Base-by-base conservation (phyloP, 2,888 invertebrate species). In the Pemphredon lugubris region DNA sequence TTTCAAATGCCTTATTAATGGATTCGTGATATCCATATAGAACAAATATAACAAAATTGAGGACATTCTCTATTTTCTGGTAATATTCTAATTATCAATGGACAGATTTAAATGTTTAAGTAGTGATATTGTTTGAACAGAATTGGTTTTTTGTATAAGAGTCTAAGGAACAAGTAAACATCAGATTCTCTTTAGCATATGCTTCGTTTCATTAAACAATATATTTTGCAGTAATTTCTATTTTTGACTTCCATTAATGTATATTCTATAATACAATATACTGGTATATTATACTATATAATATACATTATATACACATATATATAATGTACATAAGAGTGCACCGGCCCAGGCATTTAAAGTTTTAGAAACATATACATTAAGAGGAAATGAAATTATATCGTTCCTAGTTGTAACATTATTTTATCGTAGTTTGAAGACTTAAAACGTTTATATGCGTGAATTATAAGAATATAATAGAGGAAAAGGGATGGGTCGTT, bases 161-260 rank as follows among this genome's bases (percentile, higher is more conserved):
- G 48, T 54, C 30, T 72, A 58, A 40, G 16, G 13, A 54, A 53
- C 26, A 14, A 45, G 14, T 5, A 72, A 37, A 44, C 16, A 44
- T 50, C 26, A 54, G 21, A 59, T 51, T 59, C 44, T 40, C 44
- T 45, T 48, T 54, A 53, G 40, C 23, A 42, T 54, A 34, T 47
- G 26, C 6, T 48, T 63, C 20, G 55, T 16, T 59, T 65, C 45
- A 4, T 34, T 54, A 13, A 60, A 48, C 32, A 37, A 20, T 63
- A 32, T 26, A 23, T 39, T 50, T 55, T 47, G 59, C 39, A 57
- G 18, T 13, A 30, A 58, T 77, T 59, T 58, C 26, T 47, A 64
- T 65, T 73, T 26, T 60, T 77, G 76, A 76, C 76, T 76, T 76
- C 76, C 76, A 76, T 59, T 76, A 76, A 69, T n/a, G n/a, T n/a